Base-by-base conservation (phyloP, 2,113 vertebrate species). In the Stomatorhinus ivindoensis region DNA sequence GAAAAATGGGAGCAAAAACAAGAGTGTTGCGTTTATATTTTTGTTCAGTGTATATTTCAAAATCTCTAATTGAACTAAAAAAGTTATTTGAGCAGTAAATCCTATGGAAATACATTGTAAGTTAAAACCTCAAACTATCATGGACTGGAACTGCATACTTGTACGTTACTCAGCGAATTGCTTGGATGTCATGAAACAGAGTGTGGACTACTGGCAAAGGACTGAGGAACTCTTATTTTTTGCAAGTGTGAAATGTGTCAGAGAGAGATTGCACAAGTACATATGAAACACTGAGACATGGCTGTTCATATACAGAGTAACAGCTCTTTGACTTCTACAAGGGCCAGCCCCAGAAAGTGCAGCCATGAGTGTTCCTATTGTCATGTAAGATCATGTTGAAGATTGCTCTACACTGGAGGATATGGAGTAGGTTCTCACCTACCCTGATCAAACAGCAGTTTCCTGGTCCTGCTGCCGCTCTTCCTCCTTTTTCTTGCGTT, bases 401-500 rank as follows among this genome's bases (percentile, higher is more conserved):
- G 27, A 80, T 2, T 80, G 35, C 2, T 80, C 73, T 19, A 55
- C 73, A 31, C 13, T 1, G 13, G 27, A 31, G 51, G 51, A 55
- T 55, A 55, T 80, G 35, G 31, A 31, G 24, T n/a, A 73, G 65
- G 65, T 42, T 42, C 3, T 3, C 42, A 3, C 42, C 42, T 73
- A 7, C 39, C 51, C 48, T 58, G 19, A 87, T 95, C 93, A 96
- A 93, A 96, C 95, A 92, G 91, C 90, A 0, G 95, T 96, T 92
- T 96, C 95, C 87, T 93, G 94, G 93, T 98, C 95, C 96, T 93
- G 96, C 93, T 0, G 92, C 92, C 0, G 96, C 65, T 91, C 76
- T 58, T 96, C 96, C 89, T 97, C 96, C 65, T 95, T 95, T 93
- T 96, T 97, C 94, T 96, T 95, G 91, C 93, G 95, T 91, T 95